A percentile compares a stretch with the other conserved stretches of the same genome.
Evolutionary conservation across 2,888 invertebrate species (phyloP).

Genomic region (Hyalella azteca): DNA sequence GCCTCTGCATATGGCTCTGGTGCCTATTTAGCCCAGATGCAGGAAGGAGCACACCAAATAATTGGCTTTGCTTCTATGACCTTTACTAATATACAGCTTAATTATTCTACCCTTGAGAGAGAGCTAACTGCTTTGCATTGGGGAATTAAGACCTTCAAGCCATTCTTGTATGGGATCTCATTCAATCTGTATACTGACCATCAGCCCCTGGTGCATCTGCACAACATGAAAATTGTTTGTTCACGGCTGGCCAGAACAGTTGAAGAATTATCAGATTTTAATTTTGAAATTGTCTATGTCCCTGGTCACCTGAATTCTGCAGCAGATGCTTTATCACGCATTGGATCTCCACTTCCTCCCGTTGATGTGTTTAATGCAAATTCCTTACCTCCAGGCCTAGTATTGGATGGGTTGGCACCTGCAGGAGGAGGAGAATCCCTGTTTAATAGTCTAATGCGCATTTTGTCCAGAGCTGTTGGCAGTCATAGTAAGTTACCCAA

Average conservation of each 20-base stretch:
- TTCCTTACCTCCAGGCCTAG: background rate
- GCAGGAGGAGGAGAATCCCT: background rate
- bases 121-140: background rate
- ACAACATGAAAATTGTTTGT: background rate
- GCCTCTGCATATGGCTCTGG: background rate
- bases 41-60: background rate
- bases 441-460: background rate
- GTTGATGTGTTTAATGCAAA: background rate
- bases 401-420: background rate
- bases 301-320: background rate
- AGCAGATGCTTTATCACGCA: background rate
- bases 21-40: background rate
- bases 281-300: background rate
- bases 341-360: background rate
- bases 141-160: slow-evolving; percentile 9
- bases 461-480: background rate
- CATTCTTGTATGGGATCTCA: background rate
- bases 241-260: background rate
- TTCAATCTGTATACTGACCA: slow-evolving; percentile 14
- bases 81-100: background rate
- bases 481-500: background rate
- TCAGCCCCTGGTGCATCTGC: too few relatives aligned
- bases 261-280: background rate
- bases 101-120: slow-evolving; percentile 13
- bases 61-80: slow-evolving; percentile 15